Evolutionary conservation across 2,113 vertebrate species (phyloP).

Genomic region (Atractosteus spatula): DNA sequence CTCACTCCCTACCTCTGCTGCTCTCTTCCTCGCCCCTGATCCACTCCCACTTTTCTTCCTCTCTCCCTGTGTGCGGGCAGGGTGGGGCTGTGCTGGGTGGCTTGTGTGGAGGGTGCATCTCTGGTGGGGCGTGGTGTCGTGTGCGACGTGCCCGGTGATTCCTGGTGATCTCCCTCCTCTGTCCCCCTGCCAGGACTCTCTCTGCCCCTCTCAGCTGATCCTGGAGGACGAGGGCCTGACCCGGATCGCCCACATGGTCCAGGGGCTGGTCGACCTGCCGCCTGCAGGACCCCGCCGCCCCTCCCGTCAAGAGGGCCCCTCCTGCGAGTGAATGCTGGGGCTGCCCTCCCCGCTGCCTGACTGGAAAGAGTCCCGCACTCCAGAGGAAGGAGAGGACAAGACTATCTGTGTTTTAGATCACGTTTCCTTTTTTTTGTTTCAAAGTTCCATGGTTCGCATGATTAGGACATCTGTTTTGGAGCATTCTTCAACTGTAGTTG

Average conservation of each 20-base stretch:
- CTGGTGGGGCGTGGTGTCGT: background rate
- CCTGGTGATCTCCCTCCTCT: background rate
- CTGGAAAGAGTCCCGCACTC: too few relatives aligned
- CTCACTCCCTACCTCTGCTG: background rate
- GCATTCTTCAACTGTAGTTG: too few relatives aligned
- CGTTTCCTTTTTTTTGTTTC: too few relatives aligned
- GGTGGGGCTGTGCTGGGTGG: background rate
- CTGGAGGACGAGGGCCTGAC: slow-evolving; percentile 73
- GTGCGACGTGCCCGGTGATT: background rate
- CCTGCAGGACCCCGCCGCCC: slow-evolving; percentile 19
- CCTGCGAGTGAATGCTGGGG: slow-evolving; percentile 2
- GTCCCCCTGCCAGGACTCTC: slow-evolving; percentile 56
- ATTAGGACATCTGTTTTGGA: too few relatives aligned
- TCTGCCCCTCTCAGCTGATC: slow-evolving; percentile 73
- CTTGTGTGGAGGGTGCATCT: background rate
- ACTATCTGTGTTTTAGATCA: too few relatives aligned
- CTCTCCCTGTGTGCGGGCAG: background rate
- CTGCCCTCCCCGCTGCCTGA: too few relatives aligned
- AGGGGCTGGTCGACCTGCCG: slow-evolving; percentile 55
- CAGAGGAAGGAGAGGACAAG: too few relatives aligned
- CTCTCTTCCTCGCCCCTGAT: too few relatives aligned
- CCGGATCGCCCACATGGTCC: slow-evolving; percentile 62
- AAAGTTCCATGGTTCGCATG: too few relatives aligned
- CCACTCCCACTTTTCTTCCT: background rate
- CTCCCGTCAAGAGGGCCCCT: slow-evolving; percentile 33